Conservation (phyloP, 2,797 vertebrate species). For the Heteromormyrus szaboi region DNA sequence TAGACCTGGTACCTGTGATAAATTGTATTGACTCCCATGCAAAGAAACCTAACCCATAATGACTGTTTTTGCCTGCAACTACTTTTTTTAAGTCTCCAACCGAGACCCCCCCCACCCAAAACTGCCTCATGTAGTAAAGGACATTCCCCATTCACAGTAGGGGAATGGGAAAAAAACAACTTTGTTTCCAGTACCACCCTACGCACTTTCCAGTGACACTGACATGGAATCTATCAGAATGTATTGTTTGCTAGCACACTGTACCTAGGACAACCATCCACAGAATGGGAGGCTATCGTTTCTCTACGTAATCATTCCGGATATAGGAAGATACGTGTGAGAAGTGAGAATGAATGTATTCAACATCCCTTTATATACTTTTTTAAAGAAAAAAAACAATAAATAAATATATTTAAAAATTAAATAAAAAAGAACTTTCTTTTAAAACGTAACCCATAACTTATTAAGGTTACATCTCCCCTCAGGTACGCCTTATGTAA, state of each 20-base stretch:
- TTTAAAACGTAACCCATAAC: conserved; percentile 2
- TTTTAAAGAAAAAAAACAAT: neutral
- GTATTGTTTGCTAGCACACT: neutral
- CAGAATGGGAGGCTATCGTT: neutral
- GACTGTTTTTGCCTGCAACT: neutral
- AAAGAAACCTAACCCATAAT: neutral
- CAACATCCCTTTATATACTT: neutral
- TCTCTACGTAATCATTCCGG: neutral
- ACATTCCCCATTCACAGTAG: neutral
- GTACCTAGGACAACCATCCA: neutral
- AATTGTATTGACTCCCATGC: neutral
- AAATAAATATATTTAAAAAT: neutral
- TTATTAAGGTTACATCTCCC: conserved; percentile 1
- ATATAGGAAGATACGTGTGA: neutral
- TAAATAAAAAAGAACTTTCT: neutral
- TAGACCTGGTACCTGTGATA: neutral
- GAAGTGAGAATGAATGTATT: neutral
- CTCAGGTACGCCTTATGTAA: neutral
- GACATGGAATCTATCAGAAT: neutral
- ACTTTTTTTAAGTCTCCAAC: neutral
- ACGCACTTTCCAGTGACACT: neutral
- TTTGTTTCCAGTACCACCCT: neutral
- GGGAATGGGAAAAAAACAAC: neutral
- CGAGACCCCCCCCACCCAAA: neutral
- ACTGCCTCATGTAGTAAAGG: neutral